Conservation (phyloP, 2,888 invertebrate species). For the Atethmia centrago region DNA sequence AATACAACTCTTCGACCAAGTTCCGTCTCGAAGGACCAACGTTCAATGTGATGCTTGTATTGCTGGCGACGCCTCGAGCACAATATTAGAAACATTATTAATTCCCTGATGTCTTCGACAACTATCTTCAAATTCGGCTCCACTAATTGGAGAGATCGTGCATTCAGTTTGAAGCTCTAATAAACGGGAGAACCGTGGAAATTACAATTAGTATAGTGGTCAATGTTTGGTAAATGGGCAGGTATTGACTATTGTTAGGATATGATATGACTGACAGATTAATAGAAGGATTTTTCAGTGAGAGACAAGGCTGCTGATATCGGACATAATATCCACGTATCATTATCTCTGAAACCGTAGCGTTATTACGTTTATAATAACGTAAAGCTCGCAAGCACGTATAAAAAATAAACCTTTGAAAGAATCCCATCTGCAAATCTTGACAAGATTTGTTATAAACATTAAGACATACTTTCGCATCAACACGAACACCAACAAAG, state of each 20-base stretch:
- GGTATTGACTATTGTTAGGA: not conserved
- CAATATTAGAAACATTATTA: conserved; percentile 62
- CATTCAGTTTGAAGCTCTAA: conserved; percentile 27
- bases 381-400: not conserved
- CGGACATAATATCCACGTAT: not conserved
- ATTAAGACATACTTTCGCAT: conserved; percentile 40
- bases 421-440: conserved; percentile 24
- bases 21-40: conserved; percentile 65
- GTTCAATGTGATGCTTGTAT: conserved; percentile 59
- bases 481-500: conserved; percentile 51
- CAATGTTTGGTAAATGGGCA: not conserved
- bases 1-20: conserved; percentile 61
- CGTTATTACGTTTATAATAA: not conserved
- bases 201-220: conserved; percentile 10
- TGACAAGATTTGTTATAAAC: conserved; percentile 55
- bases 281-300: not conserved
- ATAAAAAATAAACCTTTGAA: conserved; percentile 22
- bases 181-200: not conserved
- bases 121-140: conserved; percentile 42
- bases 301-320: not conserved
- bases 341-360: not conserved
- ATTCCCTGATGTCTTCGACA: conserved; percentile 57
- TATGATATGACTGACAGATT: conserved; percentile 11
- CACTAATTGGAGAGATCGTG: conserved; percentile 45
- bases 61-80: conserved; percentile 54